Conservation (phyloP, 2,888 invertebrate species). For the Cryptocheilus praepositus region DNA sequence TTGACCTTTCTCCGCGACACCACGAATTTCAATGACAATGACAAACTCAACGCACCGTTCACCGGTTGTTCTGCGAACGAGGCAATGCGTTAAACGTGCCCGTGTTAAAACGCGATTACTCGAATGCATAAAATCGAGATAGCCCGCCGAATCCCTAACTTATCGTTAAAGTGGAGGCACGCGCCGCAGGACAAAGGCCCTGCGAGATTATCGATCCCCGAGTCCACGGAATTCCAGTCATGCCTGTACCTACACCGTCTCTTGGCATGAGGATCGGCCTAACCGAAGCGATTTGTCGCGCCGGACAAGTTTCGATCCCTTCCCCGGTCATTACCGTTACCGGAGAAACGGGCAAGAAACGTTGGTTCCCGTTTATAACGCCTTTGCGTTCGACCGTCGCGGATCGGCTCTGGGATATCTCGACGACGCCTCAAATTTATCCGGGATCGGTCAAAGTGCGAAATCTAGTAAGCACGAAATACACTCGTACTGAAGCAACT, state of each 20-base stretch:
- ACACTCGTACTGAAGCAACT: too few species aligned
- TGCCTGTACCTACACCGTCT: constrained; percentile 3
- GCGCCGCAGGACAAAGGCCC: constrained; percentile 22
- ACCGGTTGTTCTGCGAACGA: too few species aligned
- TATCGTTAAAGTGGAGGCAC: constrained; percentile 12
- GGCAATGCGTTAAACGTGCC: too few species aligned
- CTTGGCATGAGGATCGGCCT: constrained; percentile 4
- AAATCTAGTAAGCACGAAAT: too few species aligned
- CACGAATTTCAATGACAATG: too few species aligned
- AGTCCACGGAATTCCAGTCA: constrained; percentile 26
- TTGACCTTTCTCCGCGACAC: too few species aligned
- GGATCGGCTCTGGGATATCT: constrained; percentile 23
- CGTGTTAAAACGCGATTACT: too few species aligned
- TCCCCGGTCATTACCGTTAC: constrained; percentile 33
- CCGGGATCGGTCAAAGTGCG: too few species aligned
- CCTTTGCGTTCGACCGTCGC: not conserved
- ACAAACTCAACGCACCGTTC: too few species aligned
- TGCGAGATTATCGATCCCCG: constrained; percentile 23
- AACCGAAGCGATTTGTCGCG: constrained; percentile 23
- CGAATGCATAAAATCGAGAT: too few species aligned
- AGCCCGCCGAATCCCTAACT: not conserved
- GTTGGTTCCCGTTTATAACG: constrained; percentile 25
- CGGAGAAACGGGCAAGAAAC: constrained; percentile 29
- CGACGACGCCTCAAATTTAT: constrained; percentile 4
- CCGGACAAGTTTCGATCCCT: constrained; percentile 26